Evolutionary conservation across 2,113 vertebrate species (phyloP), one percentile per base, ranked within the genome.

Genomic region (Otus sunia): DNA sequence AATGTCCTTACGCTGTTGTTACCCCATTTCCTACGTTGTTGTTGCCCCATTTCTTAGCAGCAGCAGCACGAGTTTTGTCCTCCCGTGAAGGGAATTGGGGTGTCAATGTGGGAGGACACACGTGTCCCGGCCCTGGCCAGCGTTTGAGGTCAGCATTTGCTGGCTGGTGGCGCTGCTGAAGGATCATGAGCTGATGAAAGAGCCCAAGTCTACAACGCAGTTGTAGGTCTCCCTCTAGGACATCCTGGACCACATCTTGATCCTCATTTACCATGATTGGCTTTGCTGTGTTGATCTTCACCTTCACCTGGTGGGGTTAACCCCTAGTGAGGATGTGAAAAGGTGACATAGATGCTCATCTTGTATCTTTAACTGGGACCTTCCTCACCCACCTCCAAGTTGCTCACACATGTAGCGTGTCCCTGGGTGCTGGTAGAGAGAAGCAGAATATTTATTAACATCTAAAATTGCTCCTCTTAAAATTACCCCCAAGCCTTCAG

Each of bases 1-100:
- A 39, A 21, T 12, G n/a, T 12, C 47, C 58, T 56, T 2, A 0
- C 2, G 18, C 3, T 18, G 55, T 8, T 21, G 27, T 21, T 10
- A 15, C 20, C 25, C 17, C 26, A 0, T 43, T n/a, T 30, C 16
- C 20, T 23, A 32, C 41, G 41, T 41, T 12, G 41, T 14, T 41
- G 41, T 41, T 41, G 10, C 41, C 41, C 41, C 41, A 43, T 43
- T n/a, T 30, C 16, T 23, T 23, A 32, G 5, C 41, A 27, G 30
- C 11, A 14, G 16, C 49, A 21, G 50, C 60, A 6, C 2, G 53
- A 78, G 20, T 23, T 37, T 30, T 73, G 11, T 5, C 4, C 36
- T 11, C 23, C 25, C 4, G 2, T 5, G 18, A 5, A 64, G 37
- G 67, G 22, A 53, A 27, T 2, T 26, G 68, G 73, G 30, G 60